A percentile compares a stretch with the other conserved stretches of the same genome.
These are phyloP conservation scores for Datnioides undecimradiatus DNA, from an alignment of 2,113 vertebrate genomes.

Conservation along the genomic window DNA sequence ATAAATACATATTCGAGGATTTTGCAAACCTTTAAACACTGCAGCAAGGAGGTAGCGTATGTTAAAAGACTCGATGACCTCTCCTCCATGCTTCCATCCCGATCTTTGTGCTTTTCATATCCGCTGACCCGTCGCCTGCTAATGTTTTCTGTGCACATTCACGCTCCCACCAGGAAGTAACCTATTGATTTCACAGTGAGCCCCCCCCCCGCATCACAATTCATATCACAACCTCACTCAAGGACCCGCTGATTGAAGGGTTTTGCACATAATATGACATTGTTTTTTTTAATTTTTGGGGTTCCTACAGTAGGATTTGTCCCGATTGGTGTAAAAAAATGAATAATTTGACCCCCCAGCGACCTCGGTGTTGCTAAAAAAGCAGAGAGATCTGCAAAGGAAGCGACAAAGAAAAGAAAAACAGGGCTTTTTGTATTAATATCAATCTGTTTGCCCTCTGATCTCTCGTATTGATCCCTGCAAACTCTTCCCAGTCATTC, in stretches of 20 bases:
- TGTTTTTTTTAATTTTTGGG: neutral
- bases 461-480: conserved; percentile 29
- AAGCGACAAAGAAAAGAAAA: neutral
- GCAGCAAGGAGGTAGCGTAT: no score
- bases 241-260: neutral
- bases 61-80: neutral
- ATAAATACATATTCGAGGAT: neutral
- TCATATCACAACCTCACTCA: conserved; percentile 11
- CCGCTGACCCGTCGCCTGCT: conserved; percentile 17
- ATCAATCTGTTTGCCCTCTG: conserved; percentile 20
- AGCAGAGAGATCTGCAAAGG: neutral
- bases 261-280: neutral
- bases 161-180: conserved; percentile 8
- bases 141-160: conserved; percentile 17
- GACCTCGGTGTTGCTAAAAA: neutral
- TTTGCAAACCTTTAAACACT: conserved; percentile 1
- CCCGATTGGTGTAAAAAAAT: neutral
- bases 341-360: neutral
- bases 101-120: conserved; percentile 8
- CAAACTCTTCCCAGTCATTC: conserved; percentile 17
- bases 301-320: neutral
- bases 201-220: neutral
- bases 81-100: neutral
- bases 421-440: conserved; percentile 8
- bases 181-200: conserved; percentile 40